phyloP scores from a whole-genome alignment of 1,140 invertebrate species.

The Sarcophaga bullata region DNA sequence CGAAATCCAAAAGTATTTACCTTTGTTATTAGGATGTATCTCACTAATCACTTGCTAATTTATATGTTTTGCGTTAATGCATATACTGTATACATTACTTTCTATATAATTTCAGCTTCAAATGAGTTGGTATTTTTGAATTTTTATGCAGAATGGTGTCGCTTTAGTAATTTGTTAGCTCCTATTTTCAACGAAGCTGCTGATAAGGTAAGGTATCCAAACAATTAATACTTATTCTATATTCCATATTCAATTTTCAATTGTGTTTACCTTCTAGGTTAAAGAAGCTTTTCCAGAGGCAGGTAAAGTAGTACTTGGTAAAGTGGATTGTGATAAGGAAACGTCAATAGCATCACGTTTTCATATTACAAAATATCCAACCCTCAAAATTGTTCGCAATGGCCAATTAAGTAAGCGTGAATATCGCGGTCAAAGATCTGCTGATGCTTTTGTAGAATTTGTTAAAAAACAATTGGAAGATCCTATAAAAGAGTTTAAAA shows the following conservation, averaged over 20 bases:
- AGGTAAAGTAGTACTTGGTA: conserved; percentile 91
- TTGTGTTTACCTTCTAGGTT: conserved; percentile 50
- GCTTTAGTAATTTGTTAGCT: conserved; percentile 93
- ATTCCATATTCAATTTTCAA: conserved; percentile 3
- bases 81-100: neutral
- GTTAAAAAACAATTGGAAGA: conserved; percentile 91
- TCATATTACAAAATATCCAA: conserved; percentile 98
- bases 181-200: conserved; percentile 98
- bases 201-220: conserved; percentile 76
- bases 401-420: conserved; percentile 94
- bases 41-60: no score
- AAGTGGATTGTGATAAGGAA: conserved; percentile 97
- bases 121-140: conserved; percentile 98
- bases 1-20: no score
- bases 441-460: conserved; percentile 87
- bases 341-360: conserved; percentile 86
- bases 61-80: neutral
- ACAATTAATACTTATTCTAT: conserved; percentile 30
- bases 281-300: conserved; percentile 80
- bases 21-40: no score
- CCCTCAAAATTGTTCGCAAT: conserved; percentile 95
- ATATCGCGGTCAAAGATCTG: conserved; percentile 81
- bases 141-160: conserved; percentile 98
- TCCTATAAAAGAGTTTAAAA: conserved; percentile 83
- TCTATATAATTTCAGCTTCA: conserved; percentile 75